Percentiles rank a stretch among this genome's conserved stretches.
phyloP scores from a whole-genome alignment of 2,888 invertebrate species.

The Hirtodrosophila duncani region DNA sequence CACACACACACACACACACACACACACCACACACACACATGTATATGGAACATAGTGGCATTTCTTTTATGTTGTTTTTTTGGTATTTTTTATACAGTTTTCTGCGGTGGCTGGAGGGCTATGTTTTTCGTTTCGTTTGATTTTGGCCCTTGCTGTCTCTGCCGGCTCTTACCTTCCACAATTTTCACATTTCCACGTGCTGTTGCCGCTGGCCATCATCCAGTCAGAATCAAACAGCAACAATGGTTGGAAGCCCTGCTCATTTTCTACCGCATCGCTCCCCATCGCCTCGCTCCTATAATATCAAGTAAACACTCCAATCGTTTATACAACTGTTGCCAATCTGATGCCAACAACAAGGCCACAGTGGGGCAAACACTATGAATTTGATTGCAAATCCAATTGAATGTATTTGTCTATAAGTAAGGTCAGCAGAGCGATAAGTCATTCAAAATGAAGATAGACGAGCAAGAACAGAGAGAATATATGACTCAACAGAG shows the following conservation, averaged over 20 bases:
- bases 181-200: background rate
- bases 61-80: slow-evolving; percentile 15
- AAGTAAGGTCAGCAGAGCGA: too few species aligned
- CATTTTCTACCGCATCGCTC: slow-evolving; percentile 32
- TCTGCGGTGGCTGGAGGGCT: slow-evolving; percentile 9
- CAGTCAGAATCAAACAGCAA: background rate
- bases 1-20: too few species aligned
- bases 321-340: slow-evolving; percentile 70
- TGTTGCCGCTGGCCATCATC: background rate
- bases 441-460: too few species aligned
- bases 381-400: too few species aligned
- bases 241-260: background rate
- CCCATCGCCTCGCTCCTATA: slow-evolving; percentile 18
- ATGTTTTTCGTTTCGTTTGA: slow-evolving; percentile 41
- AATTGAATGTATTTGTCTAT: too few species aligned
- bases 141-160: slow-evolving; percentile 26
- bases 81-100: slow-evolving; percentile 29
- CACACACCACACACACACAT: too few species aligned
- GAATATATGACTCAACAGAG: too few species aligned
- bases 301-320: slow-evolving; percentile 65
- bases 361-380: too few species aligned
- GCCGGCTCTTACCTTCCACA: background rate
- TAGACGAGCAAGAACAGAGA: too few species aligned
- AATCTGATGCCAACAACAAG: slow-evolving; percentile 43
- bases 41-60: slow-evolving; percentile 32